Conservation (phyloP, 2,888 invertebrate species). For the Nysson spinosus region DNA sequence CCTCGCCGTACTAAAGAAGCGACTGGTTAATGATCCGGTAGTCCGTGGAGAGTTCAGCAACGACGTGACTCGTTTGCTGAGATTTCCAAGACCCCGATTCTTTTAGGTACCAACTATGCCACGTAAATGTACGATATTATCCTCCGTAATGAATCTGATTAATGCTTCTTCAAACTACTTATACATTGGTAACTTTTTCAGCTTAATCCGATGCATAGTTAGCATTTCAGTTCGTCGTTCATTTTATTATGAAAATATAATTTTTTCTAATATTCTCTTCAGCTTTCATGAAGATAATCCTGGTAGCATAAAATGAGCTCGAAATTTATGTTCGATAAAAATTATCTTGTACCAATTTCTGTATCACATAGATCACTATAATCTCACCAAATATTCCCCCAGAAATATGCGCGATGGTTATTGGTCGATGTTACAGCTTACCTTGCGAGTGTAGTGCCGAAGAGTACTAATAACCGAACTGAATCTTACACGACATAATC, state of each 20-base stretch:
- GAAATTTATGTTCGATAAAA: too few species aligned
- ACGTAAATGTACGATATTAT: constrained; percentile 15
- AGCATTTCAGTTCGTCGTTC: too few species aligned
- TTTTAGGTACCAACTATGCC: constrained; percentile 9
- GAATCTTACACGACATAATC: constrained; percentile 31
- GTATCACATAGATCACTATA: constrained; percentile 1
- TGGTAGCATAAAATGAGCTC: too few species aligned
- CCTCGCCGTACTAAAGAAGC: constrained; percentile 31
- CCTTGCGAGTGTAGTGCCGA: not conserved
- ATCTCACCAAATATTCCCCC: not conserved
- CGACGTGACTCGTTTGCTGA: constrained; percentile 44
- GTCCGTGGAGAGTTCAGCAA: constrained; percentile 26
- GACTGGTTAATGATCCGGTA: constrained; percentile 42
- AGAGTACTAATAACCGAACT: not conserved
- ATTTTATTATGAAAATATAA: too few species aligned
- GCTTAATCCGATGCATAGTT: too few species aligned
- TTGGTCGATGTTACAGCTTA: not conserved
- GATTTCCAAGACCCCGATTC: constrained; percentile 7
- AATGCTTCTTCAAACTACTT: too few species aligned
- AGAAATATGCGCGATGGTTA: not conserved
- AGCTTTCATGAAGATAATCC: too few species aligned
- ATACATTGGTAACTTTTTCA: too few species aligned
- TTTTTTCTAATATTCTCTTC: too few species aligned
- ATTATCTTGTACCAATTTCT: too few species aligned
- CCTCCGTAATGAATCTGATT: constrained; percentile 37